Base-by-base conservation (phyloP, 2,113 vertebrate species). In the Sitta europaea region DNA sequence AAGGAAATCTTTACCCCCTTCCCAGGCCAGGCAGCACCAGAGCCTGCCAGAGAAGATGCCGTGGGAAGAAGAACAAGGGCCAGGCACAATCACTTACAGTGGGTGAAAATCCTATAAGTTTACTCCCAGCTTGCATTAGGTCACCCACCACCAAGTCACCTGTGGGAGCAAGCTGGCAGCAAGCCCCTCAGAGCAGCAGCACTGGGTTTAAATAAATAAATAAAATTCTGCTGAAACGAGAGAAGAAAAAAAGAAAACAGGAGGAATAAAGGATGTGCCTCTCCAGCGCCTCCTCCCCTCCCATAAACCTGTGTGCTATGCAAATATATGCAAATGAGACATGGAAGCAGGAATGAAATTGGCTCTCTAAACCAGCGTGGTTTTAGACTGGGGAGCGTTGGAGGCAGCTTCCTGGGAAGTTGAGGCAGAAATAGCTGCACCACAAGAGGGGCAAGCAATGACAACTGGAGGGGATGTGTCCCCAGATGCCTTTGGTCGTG, bases 201-300 rank as follows among this genome's bases (percentile, higher is more conserved):
- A 1, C 29, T 20, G 59, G 21, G 33, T 24, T 92, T 45, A 47
- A 66, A 70, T 42, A 55, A 92, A 79, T 50, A 80, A 82, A 91
- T 14, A 67, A 36, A 76, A 28, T 68, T 79, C 57, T 77, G 66
- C 65, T 45, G n/a, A 70, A 86, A 80, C 29, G n/a, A 19, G 8
- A 70, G n/a, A 58, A 48, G 12, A 17, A 28, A 29, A 29, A 74
- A 58, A 43, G 28, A 36, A 29, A 75, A 67, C 54, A 47, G 38
- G 57, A 88, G 24, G 61, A 82, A 91, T 84, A 91, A 77, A 92
- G 71, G 83, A 86, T 48, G 74, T 68, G 93, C 66, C 53, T 94
- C 81, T 96, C 91, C 93, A 92, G 96, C 9, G 5, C 94, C 95
- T 95, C 79, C 54, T 87, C 78, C 50, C 81, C 53, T 88, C 77